These are phyloP conservation scores for Zaprionus lachaisei DNA, from an alignment of 1,140 invertebrate genomes.

Conservation along the genomic window DNA sequence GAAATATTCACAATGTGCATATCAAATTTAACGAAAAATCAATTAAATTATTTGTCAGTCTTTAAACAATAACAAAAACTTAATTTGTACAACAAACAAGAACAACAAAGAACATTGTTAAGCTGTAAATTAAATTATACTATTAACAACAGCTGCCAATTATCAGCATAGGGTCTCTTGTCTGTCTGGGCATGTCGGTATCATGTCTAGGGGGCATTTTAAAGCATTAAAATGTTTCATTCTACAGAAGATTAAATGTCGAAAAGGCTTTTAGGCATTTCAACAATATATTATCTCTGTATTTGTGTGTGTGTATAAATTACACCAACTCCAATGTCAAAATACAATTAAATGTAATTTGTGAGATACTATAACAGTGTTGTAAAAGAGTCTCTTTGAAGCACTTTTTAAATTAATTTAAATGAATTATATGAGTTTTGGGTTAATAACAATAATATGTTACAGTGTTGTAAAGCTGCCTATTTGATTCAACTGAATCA, in stretches of 20 bases:
- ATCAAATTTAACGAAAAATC: neutral
- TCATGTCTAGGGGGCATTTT: no score
- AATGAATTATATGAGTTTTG: no score
- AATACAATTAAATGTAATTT: constrained; percentile 39
- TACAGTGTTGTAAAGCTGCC: no score
- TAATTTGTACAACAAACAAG: neutral
- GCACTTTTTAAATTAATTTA: no score
- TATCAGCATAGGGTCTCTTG: neutral
- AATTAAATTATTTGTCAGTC: neutral
- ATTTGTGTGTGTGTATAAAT: constrained; percentile 20
- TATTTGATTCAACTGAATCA: no score
- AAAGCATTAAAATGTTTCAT: constrained; percentile 10
- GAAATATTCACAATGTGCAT: no score
- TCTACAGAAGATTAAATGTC: constrained; percentile 5
- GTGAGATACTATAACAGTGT: neutral
- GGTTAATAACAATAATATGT: no score
- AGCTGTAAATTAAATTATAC: constrained; percentile 4
- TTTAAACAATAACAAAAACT: neutral
- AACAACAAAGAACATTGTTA: neutral
- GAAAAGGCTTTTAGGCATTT: constrained; percentile 5
- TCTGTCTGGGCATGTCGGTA: no score
- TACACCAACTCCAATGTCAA: constrained; percentile 24
- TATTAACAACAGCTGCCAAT: neutral
- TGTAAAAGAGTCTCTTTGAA: no score
- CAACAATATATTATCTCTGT: neutral